Evolutionary conservation across 2,888 invertebrate genomes (phyloP).

Genomic region (Hydrotaea diabolus): DNA sequence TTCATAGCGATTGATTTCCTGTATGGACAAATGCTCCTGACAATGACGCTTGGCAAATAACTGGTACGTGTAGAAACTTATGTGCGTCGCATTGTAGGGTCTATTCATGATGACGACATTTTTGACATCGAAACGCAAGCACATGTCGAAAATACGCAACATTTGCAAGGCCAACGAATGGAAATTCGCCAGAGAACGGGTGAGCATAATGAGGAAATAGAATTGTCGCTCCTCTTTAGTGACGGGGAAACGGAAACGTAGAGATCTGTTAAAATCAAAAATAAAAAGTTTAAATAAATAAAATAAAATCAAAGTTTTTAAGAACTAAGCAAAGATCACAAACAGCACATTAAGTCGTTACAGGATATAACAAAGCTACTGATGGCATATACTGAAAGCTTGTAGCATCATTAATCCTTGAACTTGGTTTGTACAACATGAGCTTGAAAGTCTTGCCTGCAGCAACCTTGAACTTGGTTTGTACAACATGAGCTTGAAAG

Average conservation of each 20-base stretch:
- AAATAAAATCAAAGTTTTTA: too few relatives aligned
- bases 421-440: too few relatives aligned
- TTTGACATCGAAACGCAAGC: slow-evolving; percentile 70
- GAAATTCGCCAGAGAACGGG: slow-evolving; percentile 35
- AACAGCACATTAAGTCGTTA: too few relatives aligned
- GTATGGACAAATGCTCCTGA: slow-evolving; percentile 52
- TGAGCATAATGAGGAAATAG: slow-evolving; percentile 73
- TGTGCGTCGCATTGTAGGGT: slow-evolving; percentile 45
- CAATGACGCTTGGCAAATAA: slow-evolving; percentile 58
- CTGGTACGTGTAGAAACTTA: slow-evolving; percentile 67
- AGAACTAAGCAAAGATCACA: too few relatives aligned
- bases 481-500: too few relatives aligned
- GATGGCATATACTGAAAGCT: too few relatives aligned
- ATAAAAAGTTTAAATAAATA: too few relatives aligned
- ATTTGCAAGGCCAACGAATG: too few relatives aligned
- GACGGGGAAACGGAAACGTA: slow-evolving; percentile 67
- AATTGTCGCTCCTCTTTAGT: slow-evolving; percentile 71
- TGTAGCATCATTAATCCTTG: too few relatives aligned
- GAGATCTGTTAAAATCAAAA: slow-evolving; percentile 51
- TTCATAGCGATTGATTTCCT: slow-evolving; percentile 69
- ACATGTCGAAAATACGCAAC: slow-evolving; percentile 70
- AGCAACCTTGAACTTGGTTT: too few relatives aligned
- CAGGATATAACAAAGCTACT: too few relatives aligned
- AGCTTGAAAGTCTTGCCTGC: too few relatives aligned
- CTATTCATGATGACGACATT: slow-evolving; percentile 74